Percentiles rank a stretch among this genome's conserved stretches.
Conservation (phyloP, 2,797 vertebrate genomes). For the Pseudomugil gertrudae region DNA sequence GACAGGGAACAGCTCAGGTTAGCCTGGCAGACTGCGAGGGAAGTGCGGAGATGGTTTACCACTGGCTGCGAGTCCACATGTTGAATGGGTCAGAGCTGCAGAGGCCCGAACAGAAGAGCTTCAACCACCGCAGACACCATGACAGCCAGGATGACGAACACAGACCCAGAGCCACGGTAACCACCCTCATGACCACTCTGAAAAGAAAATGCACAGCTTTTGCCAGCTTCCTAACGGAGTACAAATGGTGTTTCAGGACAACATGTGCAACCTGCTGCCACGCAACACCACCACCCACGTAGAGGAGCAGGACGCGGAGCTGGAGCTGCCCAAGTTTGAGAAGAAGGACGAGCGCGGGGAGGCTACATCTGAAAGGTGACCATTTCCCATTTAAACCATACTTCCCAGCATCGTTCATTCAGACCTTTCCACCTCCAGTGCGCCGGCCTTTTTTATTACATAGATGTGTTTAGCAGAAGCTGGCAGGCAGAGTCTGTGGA, state of each 20-base stretch:
- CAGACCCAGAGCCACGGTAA: constrained; percentile 65
- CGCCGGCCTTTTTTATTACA: not conserved
- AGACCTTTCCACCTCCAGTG: no score
- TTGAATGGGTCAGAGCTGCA: constrained; percentile 80
- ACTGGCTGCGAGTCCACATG: constrained; percentile 90
- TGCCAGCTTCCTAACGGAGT: no score
- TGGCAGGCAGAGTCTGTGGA: constrained; percentile 97
- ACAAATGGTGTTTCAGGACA: constrained; percentile 73
- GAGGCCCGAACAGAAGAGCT: constrained; percentile 70
- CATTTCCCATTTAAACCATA: not conserved
- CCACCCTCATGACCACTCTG: not conserved
- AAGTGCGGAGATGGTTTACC: constrained; percentile 89
- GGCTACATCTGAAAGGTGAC: constrained; percentile 87
- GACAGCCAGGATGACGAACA: constrained; percentile 76
- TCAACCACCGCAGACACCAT: constrained; percentile 68
- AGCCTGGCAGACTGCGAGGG: constrained; percentile 85
- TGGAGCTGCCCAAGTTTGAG: constrained; percentile 86
- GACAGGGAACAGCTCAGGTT: constrained; percentile 92
- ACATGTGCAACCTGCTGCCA: constrained; percentile 82
- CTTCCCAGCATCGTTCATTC: accelerated
- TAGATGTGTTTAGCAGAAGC: constrained; percentile 80
- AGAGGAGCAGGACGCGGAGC: constrained; percentile 84
- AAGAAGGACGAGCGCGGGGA: constrained; percentile 88
- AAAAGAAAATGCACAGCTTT: no score
- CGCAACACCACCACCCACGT: constrained; percentile 78